Evolutionary conservation across 2,113 vertebrate genomes (phyloP).

Genomic region (Myiagra hebetior): DNA sequence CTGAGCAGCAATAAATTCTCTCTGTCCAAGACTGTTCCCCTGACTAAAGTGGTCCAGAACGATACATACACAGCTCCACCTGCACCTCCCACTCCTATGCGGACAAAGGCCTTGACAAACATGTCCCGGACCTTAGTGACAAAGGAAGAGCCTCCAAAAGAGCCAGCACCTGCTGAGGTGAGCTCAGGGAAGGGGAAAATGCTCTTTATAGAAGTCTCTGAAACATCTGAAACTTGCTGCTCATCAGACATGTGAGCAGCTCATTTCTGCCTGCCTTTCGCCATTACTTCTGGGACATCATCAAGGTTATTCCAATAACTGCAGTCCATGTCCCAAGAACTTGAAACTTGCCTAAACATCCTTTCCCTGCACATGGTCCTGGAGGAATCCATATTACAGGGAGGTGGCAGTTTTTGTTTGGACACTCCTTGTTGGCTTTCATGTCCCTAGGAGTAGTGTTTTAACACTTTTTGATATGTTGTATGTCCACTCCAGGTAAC

Average conservation of each 20-base stretch:
- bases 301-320: not conserved
- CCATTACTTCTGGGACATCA: not conserved
- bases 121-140: conserved; percentile 86
- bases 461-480: not conserved
- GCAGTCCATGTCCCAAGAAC: not conserved
- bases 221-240: not conserved
- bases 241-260: not conserved
- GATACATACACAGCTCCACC: conserved; percentile 88
- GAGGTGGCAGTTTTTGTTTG: not conserved
- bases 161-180: conserved; percentile 74
- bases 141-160: conserved; percentile 75
- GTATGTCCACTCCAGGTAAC: not conserved
- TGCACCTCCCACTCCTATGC: conserved; percentile 69
- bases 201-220: not conserved
- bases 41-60: conserved; percentile 98
- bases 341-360: not conserved
- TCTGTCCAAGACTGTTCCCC: conserved; percentile 81
- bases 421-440: not conserved
- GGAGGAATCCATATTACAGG: not conserved
- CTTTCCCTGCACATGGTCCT: not conserved
- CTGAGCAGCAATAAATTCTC: conserved; percentile 78
- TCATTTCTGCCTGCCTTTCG: not conserved
- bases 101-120: conserved; percentile 77
- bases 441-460: not conserved
- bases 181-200: not conserved